Evolutionary conservation across 1,140 invertebrate genomes (phyloP).

Genomic region (Bombus sibiricus): DNA sequence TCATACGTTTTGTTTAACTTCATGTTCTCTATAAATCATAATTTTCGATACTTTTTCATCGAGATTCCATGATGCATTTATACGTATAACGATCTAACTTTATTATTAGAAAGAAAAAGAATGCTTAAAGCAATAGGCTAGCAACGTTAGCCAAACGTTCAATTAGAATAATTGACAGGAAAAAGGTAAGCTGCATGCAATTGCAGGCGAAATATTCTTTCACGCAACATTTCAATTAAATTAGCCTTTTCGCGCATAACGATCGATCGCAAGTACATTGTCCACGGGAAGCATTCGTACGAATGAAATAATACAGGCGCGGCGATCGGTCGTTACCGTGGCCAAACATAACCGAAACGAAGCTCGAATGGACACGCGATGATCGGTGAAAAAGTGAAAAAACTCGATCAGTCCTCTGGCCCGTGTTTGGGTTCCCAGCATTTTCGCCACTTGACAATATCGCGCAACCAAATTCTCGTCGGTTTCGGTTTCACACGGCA

Average conservation of each 20-base stretch:
- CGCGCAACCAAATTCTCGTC: constrained; percentile 1
- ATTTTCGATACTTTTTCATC: background rate
- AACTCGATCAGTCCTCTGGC: constrained; percentile 2
- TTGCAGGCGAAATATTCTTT: background rate
- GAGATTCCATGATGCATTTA: rapidly evolving
- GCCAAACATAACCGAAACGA: constrained; percentile 19
- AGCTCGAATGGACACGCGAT: background rate
- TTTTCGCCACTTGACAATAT: constrained; percentile 29
- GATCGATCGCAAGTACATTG: background rate
- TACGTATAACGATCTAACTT: background rate
- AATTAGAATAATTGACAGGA: background rate
- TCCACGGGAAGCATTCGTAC: background rate
- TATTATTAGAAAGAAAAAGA: background rate
- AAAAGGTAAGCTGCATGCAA: background rate
- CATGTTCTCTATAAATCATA: background rate
- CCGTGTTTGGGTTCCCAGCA: background rate
- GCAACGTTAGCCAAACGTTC: background rate
- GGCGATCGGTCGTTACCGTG: background rate
- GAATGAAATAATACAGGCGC: constrained; percentile 12
- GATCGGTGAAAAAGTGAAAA: background rate
- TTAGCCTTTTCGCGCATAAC: background rate
- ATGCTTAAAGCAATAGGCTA: background rate
- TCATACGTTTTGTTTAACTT: background rate
- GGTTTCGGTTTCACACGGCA: constrained; percentile 11
- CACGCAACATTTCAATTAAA: constrained; percentile 11